Percentiles rank a stretch among this genome's conserved stretches.
Evolutionary conservation across 2,888 invertebrate genomes (phyloP).

Genomic region (Trichopria drosophilae): DNA sequence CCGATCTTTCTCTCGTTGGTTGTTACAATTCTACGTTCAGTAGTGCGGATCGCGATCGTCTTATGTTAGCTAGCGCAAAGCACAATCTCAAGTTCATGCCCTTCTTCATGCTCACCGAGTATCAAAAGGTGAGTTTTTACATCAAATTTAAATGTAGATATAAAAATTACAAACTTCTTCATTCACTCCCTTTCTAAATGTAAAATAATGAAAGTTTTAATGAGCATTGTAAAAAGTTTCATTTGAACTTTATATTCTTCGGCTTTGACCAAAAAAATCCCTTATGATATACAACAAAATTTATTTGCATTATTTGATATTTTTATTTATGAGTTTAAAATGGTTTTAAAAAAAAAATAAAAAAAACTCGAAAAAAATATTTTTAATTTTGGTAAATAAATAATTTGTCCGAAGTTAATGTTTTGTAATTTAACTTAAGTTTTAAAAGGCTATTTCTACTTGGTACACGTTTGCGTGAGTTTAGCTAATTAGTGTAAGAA

Average conservation of each 20-base stretch:
- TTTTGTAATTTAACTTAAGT: background rate
- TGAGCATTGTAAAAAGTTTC: too few relatives aligned
- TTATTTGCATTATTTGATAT: background rate
- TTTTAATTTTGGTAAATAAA: background rate
- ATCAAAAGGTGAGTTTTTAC: constrained; percentile 75
- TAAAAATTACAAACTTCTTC: too few relatives aligned
- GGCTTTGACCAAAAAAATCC: too few relatives aligned
- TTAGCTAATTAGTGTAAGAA: too few relatives aligned
- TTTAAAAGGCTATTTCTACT: background rate
- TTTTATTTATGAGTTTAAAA: background rate
- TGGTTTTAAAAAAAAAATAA: background rate
- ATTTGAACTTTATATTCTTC: too few relatives aligned
- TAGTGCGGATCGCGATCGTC: constrained; percentile 73
- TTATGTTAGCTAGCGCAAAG: constrained; percentile 94
- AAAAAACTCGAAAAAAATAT: background rate
- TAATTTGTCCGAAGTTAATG: background rate
- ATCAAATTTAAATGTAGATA: too few relatives aligned
- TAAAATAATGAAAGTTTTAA: too few relatives aligned
- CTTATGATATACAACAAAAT: too few relatives aligned
- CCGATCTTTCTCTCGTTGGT: constrained; percentile 90
- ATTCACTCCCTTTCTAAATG: too few relatives aligned
- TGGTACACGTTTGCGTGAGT: too few relatives aligned
- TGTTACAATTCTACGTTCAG: constrained; percentile 90
- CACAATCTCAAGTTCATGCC: constrained; percentile 93
- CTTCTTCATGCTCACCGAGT: constrained; percentile 96